Percentiles rank a stretch among this genome's conserved stretches.
These are phyloP conservation scores for Dexiosoma caninum DNA, from an alignment of 2,888 invertebrate genomes.

Conservation along the genomic window DNA sequence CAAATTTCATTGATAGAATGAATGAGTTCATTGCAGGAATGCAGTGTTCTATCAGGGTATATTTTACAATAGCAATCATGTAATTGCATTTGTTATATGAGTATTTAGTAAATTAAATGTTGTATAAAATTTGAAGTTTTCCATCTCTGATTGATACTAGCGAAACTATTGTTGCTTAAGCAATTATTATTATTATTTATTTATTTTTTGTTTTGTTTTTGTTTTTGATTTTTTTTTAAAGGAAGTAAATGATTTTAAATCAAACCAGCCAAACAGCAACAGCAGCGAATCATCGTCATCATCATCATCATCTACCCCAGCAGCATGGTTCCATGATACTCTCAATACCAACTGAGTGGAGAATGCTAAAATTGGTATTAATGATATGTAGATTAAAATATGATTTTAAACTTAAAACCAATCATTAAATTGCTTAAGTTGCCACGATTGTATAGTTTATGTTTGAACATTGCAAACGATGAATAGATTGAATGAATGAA, in stretches of 20 bases:
- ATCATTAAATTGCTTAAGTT: constrained; percentile 58
- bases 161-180: too few relatives aligned
- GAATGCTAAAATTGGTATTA: constrained; percentile 57
- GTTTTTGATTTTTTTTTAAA: not conserved
- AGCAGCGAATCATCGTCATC: not conserved
- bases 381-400: constrained; percentile 63
- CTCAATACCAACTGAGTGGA: constrained; percentile 34
- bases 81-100: too few relatives aligned
- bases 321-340: too few relatives aligned
- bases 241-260: constrained; percentile 53
- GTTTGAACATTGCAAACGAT: not conserved
- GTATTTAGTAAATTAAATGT: too few relatives aligned
- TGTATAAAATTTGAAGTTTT: too few relatives aligned
- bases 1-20: too few relatives aligned
- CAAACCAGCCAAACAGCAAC: not conserved
- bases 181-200: too few relatives aligned
- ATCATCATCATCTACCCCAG: not conserved
- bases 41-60: too few relatives aligned
- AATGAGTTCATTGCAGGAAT: too few relatives aligned
- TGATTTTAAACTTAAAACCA: constrained; percentile 57
- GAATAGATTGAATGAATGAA: not conserved
- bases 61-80: too few relatives aligned
- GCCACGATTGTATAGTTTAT: constrained; percentile 42
- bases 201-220: too few relatives aligned
- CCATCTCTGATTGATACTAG: not conserved